Evolutionary conservation across 2,888 invertebrate genomes (phyloP).

Genomic region (Kryphioiulus occultus): DNA sequence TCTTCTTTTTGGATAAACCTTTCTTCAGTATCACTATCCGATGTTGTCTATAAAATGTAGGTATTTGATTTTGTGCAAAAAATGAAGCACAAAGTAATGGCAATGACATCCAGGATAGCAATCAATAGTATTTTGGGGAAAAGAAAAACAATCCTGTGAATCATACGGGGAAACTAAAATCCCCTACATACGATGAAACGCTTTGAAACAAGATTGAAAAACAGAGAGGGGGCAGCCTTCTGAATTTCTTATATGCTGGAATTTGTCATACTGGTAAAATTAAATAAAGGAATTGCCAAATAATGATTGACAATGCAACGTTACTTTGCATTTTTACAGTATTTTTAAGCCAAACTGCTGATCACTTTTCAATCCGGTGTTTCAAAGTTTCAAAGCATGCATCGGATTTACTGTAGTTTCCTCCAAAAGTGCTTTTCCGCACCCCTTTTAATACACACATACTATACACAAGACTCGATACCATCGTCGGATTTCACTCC

Average conservation of each 20-base stretch:
- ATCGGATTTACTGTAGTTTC: neutral
- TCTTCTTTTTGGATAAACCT: neutral
- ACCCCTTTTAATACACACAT: neutral
- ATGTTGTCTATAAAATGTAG: neutral
- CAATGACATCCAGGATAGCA: neutral
- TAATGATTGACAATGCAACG: too few species aligned
- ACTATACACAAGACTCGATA: neutral
- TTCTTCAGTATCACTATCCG: neutral
- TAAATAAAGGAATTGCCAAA: neutral
- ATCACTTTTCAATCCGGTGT: neutral
- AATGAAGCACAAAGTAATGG: neutral
- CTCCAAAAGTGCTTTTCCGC: neutral
- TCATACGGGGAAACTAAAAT: neutral
- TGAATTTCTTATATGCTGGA: neutral
- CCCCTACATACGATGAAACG: neutral
- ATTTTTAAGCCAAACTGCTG: too few species aligned
- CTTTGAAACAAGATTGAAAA: neutral
- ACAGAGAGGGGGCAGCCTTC: neutral
- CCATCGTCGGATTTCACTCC: neutral
- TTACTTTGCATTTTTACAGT: too few species aligned
- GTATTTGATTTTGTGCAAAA: neutral
- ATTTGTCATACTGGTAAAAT: neutral
- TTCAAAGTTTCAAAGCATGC: neutral
- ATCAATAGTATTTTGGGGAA: neutral
- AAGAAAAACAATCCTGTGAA: neutral